A percentile compares a stretch with the other conserved stretches of the same genome.
phyloP scores from a whole-genome alignment of 2,113 vertebrate genomes.

The Tapirus terrestris region DNA sequence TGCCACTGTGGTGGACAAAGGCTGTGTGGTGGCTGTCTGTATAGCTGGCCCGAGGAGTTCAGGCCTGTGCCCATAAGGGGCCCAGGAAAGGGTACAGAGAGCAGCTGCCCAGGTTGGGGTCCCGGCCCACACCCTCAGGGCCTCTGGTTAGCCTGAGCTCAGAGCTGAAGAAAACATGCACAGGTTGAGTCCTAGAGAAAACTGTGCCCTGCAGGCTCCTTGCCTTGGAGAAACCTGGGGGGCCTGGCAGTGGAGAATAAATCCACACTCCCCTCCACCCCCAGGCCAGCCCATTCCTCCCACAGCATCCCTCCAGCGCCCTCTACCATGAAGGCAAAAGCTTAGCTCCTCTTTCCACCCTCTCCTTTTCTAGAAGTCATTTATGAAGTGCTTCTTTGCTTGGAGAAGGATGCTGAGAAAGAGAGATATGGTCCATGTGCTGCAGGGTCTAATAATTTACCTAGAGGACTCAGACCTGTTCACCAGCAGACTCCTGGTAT shows the following conservation, averaged over 20 bases:
- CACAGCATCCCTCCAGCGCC: background rate
- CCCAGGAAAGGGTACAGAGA: background rate
- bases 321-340: background rate
- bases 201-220: background rate
- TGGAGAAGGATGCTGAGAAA: too few species aligned
- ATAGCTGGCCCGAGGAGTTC: rapidly evolving
- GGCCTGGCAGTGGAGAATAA: too few species aligned
- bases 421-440: background rate
- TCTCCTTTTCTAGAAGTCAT: background rate
- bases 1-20: rapidly evolving
- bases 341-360: background rate
- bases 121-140: background rate
- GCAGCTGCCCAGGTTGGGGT: rapidly evolving
- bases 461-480: background rate
- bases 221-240: background rate
- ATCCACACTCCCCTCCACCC: background rate
- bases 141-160: background rate
- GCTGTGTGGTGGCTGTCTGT: background rate
- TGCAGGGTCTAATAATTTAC: background rate
- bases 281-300: background rate
- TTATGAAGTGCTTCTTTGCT: background rate
- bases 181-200: background rate
- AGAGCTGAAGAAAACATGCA: background rate
- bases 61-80: background rate
- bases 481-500: background rate